phyloP scores from a whole-genome alignment of 2,888 invertebrate species.

The Erebia aethiops region DNA sequence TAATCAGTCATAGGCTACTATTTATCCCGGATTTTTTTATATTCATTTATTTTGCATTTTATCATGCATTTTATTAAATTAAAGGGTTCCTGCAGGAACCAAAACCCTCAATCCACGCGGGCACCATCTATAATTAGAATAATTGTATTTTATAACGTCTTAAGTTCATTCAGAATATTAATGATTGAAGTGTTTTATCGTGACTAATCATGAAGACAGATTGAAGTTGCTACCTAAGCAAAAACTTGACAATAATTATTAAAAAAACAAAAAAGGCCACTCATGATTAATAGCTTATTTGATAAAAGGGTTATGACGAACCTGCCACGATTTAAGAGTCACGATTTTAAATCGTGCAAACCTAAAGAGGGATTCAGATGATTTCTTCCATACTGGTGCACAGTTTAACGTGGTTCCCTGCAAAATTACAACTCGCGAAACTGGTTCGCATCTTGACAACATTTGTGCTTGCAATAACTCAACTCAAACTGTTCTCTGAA shows the following conservation, averaged over 20 bases:
- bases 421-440: slow-evolving; percentile 14
- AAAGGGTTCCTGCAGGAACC: too few relatives aligned
- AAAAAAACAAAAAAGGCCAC: background rate
- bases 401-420: slow-evolving; percentile 4
- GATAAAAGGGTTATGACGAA: slow-evolving; percentile 20
- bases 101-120: too few relatives aligned
- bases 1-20: too few relatives aligned
- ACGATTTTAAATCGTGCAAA: slow-evolving; percentile 24
- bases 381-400: slow-evolving; percentile 6
- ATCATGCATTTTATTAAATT: too few relatives aligned
- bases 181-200: too few relatives aligned
- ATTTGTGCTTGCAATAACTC: slow-evolving; percentile 5
- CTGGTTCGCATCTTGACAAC: slow-evolving; percentile 11
- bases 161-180: too few relatives aligned
- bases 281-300: slow-evolving; percentile 14
- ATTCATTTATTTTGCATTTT: too few relatives aligned
- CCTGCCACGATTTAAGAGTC: slow-evolving; percentile 20
- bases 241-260: slow-evolving; percentile 6
- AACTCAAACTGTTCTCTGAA: background rate
- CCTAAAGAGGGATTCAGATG: slow-evolving; percentile 12
- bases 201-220: background rate
- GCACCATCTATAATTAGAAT: too few relatives aligned
- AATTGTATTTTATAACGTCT: too few relatives aligned
- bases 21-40: too few relatives aligned
- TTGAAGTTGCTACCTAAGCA: background rate